Evolutionary conservation across 23 tunicate species (phyloP), one percentile per base, ranked within the genome.

Genomic region (Halocynthia aurantium): DNA sequence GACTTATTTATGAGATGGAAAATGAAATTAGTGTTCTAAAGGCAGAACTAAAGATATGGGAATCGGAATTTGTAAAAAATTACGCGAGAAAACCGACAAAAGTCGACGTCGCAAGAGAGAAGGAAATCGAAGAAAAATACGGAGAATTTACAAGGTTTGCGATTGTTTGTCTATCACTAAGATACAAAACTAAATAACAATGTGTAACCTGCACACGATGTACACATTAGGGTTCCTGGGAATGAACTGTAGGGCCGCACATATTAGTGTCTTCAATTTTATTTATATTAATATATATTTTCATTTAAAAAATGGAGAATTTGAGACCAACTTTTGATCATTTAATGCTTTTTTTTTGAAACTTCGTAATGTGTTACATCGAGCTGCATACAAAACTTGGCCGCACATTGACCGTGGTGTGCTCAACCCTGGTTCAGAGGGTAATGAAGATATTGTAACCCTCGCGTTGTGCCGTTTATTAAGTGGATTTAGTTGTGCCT

Each of bases 11-110:
- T 72, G 84, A 51, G 20, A 57, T 57, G 57, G 69, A 81, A 64
- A 22, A 44, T 62, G 63, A 73, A 52, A 0, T 83, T 7, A 64
- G 58, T 62, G 83, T 80, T 50, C n/a, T 84, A 50, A 89, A 89
- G 67, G 11, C 84, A 15, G 61, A 75, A 58, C 50, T 89, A 6
- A 89, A 84, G 64, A 75, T 61, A 70, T 89, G 88, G 88, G 96
- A 89, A 69, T 9, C 76, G 10, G 50, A 76, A 19, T 89, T 89
- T 61, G 53, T 73, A 5, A 84, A 89, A 76, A 18, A 75, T 60
- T 72, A 62, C 64, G 96, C 85, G 53, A 51, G 61, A 8, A 84
- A 81, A 81, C 89, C 96, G 11, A 61, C 79, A 0, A 84, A 84
- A 75, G 10, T 21, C 18, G 96, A 89, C 55, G 76, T 84, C 65